A percentile compares a stretch with the other conserved stretches of the same genome.
Conservation (phyloP, 2,113 vertebrate species). For the Serranochromis macrocephalus region DNA sequence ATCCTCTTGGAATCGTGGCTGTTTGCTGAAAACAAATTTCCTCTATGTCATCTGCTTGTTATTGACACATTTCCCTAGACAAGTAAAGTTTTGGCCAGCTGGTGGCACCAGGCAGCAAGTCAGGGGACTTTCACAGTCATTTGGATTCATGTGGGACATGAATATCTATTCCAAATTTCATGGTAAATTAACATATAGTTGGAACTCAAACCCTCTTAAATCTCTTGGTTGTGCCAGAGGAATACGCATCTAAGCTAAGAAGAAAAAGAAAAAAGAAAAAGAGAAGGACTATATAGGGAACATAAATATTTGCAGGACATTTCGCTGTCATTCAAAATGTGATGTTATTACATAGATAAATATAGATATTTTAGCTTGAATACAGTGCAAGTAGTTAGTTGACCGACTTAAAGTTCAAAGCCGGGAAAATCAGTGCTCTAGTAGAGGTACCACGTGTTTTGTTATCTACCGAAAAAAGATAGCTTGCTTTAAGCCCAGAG, state of each 20-base stretch:
- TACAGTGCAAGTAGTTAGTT: fast-evolving
- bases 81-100: neutral
- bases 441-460: neutral
- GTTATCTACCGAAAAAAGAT: neutral
- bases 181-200: neutral
- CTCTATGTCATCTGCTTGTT: neutral
- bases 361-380: neutral
- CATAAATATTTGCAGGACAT: neutral
- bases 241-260: neutral
- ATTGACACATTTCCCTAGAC: neutral
- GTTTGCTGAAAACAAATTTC: neutral
- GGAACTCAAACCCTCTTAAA: neutral
- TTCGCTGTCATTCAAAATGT: fast-evolving
- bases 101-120: neutral
- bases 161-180: neutral
- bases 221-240: neutral
- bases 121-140: neutral
- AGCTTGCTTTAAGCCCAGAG: fast-evolving
- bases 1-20: neutral
- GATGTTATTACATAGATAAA: neutral
- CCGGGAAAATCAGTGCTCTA: neutral
- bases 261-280: neutral
- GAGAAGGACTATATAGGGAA: neutral
- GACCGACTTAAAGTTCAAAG: neutral
- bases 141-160: neutral